phyloP scores from a whole-genome alignment of 1,140 invertebrate genomes.

The Drosophila tsacasi region DNA sequence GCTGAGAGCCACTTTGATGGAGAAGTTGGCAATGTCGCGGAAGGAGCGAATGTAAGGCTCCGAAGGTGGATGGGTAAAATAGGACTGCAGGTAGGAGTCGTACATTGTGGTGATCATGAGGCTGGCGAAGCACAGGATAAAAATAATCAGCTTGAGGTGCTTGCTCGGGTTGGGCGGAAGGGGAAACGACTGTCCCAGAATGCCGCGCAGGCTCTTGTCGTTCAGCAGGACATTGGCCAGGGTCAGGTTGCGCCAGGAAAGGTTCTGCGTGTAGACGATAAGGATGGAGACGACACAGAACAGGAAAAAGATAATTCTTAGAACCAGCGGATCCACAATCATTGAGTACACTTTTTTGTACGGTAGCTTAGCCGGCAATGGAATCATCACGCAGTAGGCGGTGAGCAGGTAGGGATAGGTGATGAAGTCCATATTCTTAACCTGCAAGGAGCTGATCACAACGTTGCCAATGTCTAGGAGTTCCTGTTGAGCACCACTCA shows the following conservation, averaged over 20 bases:
- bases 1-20: conserved; percentile 8
- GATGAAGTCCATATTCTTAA: neutral
- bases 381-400: conserved; percentile 61
- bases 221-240: conserved; percentile 54
- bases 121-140: conserved; percentile 54
- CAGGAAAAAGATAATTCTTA: conserved; percentile 39
- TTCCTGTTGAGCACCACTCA: neutral
- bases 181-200: conserved; percentile 63
- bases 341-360: conserved; percentile 50
- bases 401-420: conserved; percentile 59
- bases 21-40: conserved; percentile 36
- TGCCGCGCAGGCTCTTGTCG: conserved; percentile 59
- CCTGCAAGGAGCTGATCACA: neutral
- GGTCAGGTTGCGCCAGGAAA: conserved; percentile 48
- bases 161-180: conserved; percentile 22
- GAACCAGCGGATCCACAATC: conserved; percentile 45
- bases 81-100: conserved; percentile 51
- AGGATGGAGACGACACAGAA: conserved; percentile 57
- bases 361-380: conserved; percentile 42
- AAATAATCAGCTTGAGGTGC: conserved; percentile 53
- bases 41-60: conserved; percentile 32
- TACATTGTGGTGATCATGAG: conserved; percentile 71
- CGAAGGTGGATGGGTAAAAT: conserved; percentile 49
- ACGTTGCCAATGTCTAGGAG: conserved; percentile 50
- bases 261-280: conserved; percentile 41